phyloP scores from a whole-genome alignment of 1,140 invertebrate species.

The Lamellibrachia luymesi region DNA sequence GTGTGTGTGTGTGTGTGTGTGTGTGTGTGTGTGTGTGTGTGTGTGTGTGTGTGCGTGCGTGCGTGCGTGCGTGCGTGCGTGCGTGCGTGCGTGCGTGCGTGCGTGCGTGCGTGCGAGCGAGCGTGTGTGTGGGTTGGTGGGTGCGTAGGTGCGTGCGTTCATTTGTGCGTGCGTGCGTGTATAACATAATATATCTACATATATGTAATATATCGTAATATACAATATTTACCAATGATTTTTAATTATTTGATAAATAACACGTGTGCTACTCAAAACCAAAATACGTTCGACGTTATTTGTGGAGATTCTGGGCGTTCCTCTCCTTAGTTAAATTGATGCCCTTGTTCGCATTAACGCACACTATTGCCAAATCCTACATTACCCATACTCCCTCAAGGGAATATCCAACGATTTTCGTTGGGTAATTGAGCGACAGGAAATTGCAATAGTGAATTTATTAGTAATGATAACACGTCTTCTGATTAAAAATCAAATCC shows the following conservation, averaged over 20 bases:
- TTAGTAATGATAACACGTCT: no score
- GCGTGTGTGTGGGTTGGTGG: not conserved
- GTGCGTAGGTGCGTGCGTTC: not conserved
- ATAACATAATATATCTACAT: not conserved
- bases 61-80: constrained; percentile 7
- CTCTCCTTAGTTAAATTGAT: not conserved
- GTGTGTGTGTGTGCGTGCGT: constrained; percentile 9
- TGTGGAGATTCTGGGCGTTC: not conserved
- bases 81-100: not conserved
- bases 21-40: not conserved
- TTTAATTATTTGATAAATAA: not conserved
- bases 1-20: not conserved
- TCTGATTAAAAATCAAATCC: no score
- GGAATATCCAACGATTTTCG: no score
- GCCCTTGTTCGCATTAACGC: not conserved
- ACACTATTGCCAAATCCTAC: no score
- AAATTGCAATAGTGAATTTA: no score
- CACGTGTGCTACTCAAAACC: not conserved
- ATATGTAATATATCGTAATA: not conserved
- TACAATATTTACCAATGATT: not conserved
- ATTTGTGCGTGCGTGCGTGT: not conserved
- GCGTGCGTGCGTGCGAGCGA: not conserved
- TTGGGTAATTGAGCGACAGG: no score
- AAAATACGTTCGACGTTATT: not conserved
- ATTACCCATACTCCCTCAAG: no score